Base-by-base conservation (phyloP, 2,797 vertebrate species). In the Acridotheres tristis region DNA sequence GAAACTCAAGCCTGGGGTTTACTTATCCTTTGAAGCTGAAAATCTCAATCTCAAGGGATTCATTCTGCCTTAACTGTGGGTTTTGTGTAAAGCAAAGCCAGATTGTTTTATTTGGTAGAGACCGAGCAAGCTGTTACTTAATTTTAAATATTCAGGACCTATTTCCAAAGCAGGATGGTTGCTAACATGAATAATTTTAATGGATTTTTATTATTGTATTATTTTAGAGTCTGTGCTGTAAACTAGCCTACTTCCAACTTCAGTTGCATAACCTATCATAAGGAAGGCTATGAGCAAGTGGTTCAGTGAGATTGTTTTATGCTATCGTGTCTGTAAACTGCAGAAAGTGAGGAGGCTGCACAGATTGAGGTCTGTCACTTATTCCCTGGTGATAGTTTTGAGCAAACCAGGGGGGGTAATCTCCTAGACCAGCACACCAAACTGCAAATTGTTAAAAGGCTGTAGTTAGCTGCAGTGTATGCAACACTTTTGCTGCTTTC, bases 81-180 rank as follows among this genome's bases (percentile, higher is more conserved):
- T 86, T 92, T 95, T 90, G 58, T 66, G 47, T 74, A 93, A 95
- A 94, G 90, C 65, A 85, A 94, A 96, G 80, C 76, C 94, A 93
- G 90, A 91, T 74, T 93, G 88, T 88, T 95, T 94, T 84, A 78
- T 90, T 86, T 91, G 76, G 40, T 86, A 78, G 62, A 91, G 61
- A 75, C 38, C 7, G 6, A 79, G 81, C 87, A 93, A 93, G 85
- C 91, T 91, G 85, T 94, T 92, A 71, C 40, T 59, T 69, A 88
- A 55, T 93, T 80, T 29, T 55, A 83, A 84, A 88, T 94, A 90
- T 89, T 91, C 93, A 86, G 66, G 66, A 91, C 61, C 77, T 92
- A 26, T 73, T 73, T 94, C 69, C 91, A 94, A 93, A 92, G 68
- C 69, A 58, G 50, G 50, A 77, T 18, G 57, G 72, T 77, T 87